phyloP scores from a whole-genome alignment of 2,113 vertebrate genomes.

The Corydoras sp. region DNA sequence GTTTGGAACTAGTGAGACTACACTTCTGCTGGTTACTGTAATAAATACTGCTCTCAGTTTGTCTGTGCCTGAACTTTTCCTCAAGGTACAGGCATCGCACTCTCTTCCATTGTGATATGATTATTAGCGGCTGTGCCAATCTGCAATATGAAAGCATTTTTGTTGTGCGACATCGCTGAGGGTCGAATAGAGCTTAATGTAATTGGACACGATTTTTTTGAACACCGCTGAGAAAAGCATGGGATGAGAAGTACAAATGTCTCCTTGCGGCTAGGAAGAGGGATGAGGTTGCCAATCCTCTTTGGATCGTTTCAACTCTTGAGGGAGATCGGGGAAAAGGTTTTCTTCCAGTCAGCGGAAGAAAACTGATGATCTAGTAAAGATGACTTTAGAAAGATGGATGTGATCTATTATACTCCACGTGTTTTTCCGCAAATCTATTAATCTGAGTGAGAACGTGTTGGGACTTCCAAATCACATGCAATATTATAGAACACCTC shows the following conservation, averaged over 20 bases:
- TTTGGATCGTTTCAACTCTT: constrained; percentile 57
- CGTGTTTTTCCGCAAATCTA: constrained; percentile 57
- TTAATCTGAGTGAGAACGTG: constrained; percentile 29
- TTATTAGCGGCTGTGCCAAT: constrained; percentile 21
- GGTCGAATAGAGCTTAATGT: constrained; percentile 3
- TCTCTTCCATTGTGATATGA: constrained; percentile 11
- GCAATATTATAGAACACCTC: constrained; percentile 6
- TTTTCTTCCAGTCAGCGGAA: constrained; percentile 61
- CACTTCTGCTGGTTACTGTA: constrained; percentile 26
- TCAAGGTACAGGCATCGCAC: constrained; percentile 26
- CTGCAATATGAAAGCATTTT: constrained; percentile 8
- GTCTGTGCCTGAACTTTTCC: constrained; percentile 15
- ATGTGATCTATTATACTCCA: constrained; percentile 63
- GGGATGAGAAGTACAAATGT: constrained; percentile 47
- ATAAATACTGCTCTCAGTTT: constrained; percentile 17
- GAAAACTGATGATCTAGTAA: constrained; percentile 61
- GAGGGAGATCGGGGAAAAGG: constrained; percentile 56
- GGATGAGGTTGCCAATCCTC: constrained; percentile 50
- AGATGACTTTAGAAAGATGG: constrained; percentile 56
- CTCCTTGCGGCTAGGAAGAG: constrained; percentile 56
- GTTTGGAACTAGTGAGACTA: constrained; percentile 30
- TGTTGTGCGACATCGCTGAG: neutral
- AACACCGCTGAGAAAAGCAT: constrained; percentile 37
- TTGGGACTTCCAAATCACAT: constrained; percentile 4
- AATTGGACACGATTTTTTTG: constrained; percentile 15